A percentile compares a stretch with the other conserved stretches of the same genome.
These are phyloP conservation scores for Athene noctua DNA, from an alignment of 2,113 vertebrate species.

Conservation along the genomic window DNA sequence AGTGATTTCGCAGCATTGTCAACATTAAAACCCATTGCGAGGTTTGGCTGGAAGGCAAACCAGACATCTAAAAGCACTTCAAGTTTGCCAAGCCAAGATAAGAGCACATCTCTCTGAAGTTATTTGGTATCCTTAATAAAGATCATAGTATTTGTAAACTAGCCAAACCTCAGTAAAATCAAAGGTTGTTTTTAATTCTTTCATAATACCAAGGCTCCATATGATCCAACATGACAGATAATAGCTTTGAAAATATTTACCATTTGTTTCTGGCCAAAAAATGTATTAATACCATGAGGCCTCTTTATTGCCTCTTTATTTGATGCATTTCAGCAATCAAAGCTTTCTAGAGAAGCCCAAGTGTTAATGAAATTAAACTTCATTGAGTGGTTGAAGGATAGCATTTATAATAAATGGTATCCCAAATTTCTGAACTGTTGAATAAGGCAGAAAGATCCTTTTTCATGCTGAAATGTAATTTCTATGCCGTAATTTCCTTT, in stretches of 20 bases:
- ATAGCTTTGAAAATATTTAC: slow-evolving; percentile 47
- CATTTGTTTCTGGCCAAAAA: slow-evolving; percentile 45
- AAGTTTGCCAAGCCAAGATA: slow-evolving; percentile 68
- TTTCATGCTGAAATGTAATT: neutral
- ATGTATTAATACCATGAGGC: neutral
- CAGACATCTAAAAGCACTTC: slow-evolving; percentile 48
- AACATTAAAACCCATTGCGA: slow-evolving; percentile 18
- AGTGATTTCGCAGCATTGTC: slow-evolving; percentile 52
- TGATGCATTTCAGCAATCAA: slow-evolving; percentile 30
- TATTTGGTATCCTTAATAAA: slow-evolving; percentile 57
- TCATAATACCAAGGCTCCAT: slow-evolving; percentile 36
- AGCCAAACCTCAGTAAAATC: slow-evolving; percentile 66
- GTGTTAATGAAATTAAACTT: slow-evolving; percentile 19
- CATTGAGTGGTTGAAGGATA: neutral
- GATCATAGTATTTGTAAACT: slow-evolving; percentile 51
- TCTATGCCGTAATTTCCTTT: neutral
- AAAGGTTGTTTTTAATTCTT: slow-evolving; percentile 58
- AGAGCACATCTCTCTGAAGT: slow-evolving; percentile 60
- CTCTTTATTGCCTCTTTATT: slow-evolving; percentile 7
- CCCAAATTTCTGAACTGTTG: neutral
- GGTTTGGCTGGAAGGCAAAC: slow-evolving; percentile 58
- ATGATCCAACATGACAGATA: slow-evolving; percentile 51
- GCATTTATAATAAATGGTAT: neutral
- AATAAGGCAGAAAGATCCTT: neutral
- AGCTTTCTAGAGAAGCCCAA: slow-evolving; percentile 14